Percentiles rank a stretch among this genome's conserved stretches.
Conservation (phyloP, 2,797 vertebrate genomes). For the Phoebastria nigripes region DNA sequence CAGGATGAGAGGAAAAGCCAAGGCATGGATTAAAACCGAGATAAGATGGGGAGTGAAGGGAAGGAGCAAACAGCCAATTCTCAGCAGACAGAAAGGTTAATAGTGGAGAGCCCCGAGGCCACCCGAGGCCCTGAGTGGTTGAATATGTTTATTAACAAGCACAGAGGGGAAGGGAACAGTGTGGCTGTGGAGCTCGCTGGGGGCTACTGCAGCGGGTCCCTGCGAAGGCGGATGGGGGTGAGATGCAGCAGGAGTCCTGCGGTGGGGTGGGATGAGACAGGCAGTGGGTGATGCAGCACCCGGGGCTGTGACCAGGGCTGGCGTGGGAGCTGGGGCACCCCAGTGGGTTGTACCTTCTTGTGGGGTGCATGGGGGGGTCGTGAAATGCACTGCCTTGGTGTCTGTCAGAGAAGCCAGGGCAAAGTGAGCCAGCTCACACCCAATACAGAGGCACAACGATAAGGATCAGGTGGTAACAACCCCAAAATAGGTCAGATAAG, state of each 20-base stretch:
- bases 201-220: not conserved
- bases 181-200: rapidly evolving
- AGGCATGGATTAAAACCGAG: conserved; percentile 9
- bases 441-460: not conserved
- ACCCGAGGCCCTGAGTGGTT: not conserved
- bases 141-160: not conserved
- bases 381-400: not conserved
- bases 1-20: conserved; percentile 40
- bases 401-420: not conserved
- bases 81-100: conserved; percentile 50
- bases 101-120: not conserved
- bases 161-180: not conserved
- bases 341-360: not conserved
- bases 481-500: not conserved
- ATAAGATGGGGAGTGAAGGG: not conserved
- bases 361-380: rapidly evolving
- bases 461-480: not conserved
- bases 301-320: rapidly evolving
- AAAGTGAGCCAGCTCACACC: not conserved
- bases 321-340: rapidly evolving
- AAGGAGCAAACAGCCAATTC: not conserved
- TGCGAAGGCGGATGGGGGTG: not conserved
- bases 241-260: not conserved
- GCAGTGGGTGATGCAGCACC: not conserved
- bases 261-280: not conserved